Evolutionary conservation across 2,797 vertebrate species (phyloP).

Genomic region (Acanthiza pusilla): DNA sequence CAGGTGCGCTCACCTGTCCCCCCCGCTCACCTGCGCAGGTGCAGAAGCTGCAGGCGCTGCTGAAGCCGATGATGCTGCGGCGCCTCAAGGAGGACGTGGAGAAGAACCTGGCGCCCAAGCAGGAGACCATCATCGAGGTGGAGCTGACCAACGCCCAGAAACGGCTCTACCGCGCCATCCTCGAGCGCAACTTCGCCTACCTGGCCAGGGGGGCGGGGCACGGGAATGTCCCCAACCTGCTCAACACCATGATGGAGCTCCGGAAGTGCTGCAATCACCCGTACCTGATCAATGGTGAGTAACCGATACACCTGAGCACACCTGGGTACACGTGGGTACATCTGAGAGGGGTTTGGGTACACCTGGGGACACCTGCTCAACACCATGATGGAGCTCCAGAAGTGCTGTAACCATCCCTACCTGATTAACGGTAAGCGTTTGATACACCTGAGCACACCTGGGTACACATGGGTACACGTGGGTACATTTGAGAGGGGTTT

Average conservation of each 20-base stretch:
- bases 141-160: slow-evolving; percentile 95
- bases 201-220: slow-evolving; percentile 89
- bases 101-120: slow-evolving; percentile 95
- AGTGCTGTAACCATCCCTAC: no score
- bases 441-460: no score
- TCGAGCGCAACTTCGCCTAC: slow-evolving; percentile 93
- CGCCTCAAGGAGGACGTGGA: slow-evolving; percentile 95
- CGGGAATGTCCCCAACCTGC: slow-evolving; percentile 95
- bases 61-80: slow-evolving; percentile 97
- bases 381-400: no score
- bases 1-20: neutral
- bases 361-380: no score
- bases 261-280: slow-evolving; percentile 98
- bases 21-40: slow-evolving; percentile 76
- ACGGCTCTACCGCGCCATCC: slow-evolving; percentile 20
- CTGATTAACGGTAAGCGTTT: no score
- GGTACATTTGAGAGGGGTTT: no score
- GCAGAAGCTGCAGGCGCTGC: slow-evolving; percentile 92
- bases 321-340: neutral
- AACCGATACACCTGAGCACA: no score
- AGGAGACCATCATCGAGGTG: slow-evolving; percentile 98
- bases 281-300: slow-evolving; percentile 90
- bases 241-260: slow-evolving; percentile 99
- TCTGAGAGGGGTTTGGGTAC: no score
- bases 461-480: no score